Evolutionary conservation across 1,140 invertebrate species (phyloP).

Genomic region (Drosophila leontia): DNA sequence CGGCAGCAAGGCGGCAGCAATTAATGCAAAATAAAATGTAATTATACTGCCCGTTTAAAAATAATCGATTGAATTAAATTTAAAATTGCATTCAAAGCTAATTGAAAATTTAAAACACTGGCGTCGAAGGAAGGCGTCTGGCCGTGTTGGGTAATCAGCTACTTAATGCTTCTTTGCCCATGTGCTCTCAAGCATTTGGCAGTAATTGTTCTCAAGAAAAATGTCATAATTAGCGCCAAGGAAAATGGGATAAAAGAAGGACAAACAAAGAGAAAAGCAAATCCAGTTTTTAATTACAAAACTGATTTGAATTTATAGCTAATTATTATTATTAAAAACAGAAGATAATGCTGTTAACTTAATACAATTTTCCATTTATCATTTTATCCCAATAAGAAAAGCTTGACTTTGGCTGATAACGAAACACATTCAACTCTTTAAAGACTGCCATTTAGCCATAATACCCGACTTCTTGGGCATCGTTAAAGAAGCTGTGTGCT

Average conservation of each 20-base stretch:
- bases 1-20: conserved; percentile 56
- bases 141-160: conserved; percentile 37
- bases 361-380: neutral
- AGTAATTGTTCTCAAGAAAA: conserved; percentile 70
- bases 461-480: neutral
- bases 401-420: neutral
- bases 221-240: conserved; percentile 62
- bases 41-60: conserved; percentile 73
- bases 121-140: conserved; percentile 28
- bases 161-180: conserved; percentile 52
- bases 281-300: neutral
- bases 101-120: conserved; percentile 27
- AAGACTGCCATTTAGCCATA: conserved; percentile 13
- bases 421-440: conserved; percentile 9
- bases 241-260: conserved; percentile 23
- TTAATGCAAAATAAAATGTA: conserved; percentile 73
- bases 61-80: conserved; percentile 66
- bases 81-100: conserved; percentile 43
- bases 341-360: neutral
- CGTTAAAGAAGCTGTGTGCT: conserved; percentile 16
- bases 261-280: conserved; percentile 1
- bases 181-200: conserved; percentile 74
- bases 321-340: too few species aligned
- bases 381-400: too few species aligned
- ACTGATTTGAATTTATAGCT: too few species aligned